Evolutionary conservation across 2,797 vertebrate species (phyloP), one percentile per base, ranked within the genome.

Genomic region (Monodelphis domestica): DNA sequence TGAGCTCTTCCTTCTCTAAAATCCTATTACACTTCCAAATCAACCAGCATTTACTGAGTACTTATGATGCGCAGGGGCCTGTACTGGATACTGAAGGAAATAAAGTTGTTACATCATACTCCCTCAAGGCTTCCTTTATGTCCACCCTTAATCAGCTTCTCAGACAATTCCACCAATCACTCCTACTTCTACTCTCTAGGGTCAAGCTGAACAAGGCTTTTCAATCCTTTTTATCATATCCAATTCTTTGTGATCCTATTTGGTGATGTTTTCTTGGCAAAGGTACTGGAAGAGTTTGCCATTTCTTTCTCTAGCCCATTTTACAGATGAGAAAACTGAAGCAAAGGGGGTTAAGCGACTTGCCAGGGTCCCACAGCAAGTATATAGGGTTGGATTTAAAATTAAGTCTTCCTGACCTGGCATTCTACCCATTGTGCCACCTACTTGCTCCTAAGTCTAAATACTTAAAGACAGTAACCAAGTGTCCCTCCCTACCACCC

Each of bases 11-110:
- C 90, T 55, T 92, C 87, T 56, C 91, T 84, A 53, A 89, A 84
- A 29, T 45, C 21, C 29, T 53, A 12, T 92, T 95, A 93, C 53
- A 90, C 88, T 87, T 93, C 87, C 95, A 95, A 95, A 94, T 90
- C 88, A 95, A n/a, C 88, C 70, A 89, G 38, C 89, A 88, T 45
- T 89, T 89, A 54, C 9, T 28, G 38, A 52, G 11, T 53, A 2
- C 3, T 91, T 14, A 14, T 4, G 0, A 55, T 53, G 56, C 7
- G 24, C 78, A 56, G 9, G 1, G 53, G 92, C 89, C 38, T 0
- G 28, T 14, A 1, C 51, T 11, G 45, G 53, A 14, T 26, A 53
- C 88, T 10, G 26, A 54, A 55, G 89, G 51, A 88, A 70, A 78
- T 54, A 17, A 78, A 0, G 0, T 78, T 78, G 70, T 26, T 45